A percentile compares a stretch with the other conserved stretches of the same genome.
phyloP scores from a whole-genome alignment of 2,888 invertebrate genomes.

The Platypus cylindrus region DNA sequence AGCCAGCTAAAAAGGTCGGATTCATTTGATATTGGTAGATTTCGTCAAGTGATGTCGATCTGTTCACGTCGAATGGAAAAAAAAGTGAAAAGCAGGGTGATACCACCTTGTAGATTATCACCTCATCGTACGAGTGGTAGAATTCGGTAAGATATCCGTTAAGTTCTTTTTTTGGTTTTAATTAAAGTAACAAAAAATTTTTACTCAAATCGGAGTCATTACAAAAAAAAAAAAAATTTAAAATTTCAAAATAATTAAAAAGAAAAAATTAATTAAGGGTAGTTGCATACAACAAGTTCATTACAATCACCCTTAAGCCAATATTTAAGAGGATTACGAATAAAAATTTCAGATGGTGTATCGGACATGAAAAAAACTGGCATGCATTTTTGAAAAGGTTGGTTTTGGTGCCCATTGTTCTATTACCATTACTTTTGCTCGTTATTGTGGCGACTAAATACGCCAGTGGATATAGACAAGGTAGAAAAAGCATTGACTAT shows the following conservation, averaged over 20 bases:
- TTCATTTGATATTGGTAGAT: slow-evolving; percentile 12
- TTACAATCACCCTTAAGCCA: too few species aligned
- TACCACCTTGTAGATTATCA: slow-evolving; percentile 35
- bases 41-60: slow-evolving; percentile 6
- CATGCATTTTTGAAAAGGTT: slow-evolving; percentile 32
- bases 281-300: too few species aligned
- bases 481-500: too few species aligned
- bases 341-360: slow-evolving; percentile 35
- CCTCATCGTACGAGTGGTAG: slow-evolving; percentile 37
- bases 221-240: too few species aligned
- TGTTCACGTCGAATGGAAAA: slow-evolving; percentile 20
- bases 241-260: too few species aligned
- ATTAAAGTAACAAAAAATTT: too few species aligned
- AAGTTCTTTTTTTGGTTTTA: too few species aligned
- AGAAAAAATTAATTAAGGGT: too few species aligned
- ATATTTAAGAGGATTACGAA: too few species aligned
- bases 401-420: slow-evolving; percentile 33
- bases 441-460: slow-evolving; percentile 19
- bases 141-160: slow-evolving; percentile 29
- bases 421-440: slow-evolving; percentile 31
- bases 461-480: slow-evolving; percentile 6
- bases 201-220: too few species aligned
- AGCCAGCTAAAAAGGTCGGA: too few species aligned
- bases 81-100: too few species aligned
- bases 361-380: slow-evolving; percentile 35